Evolutionary conservation across 2,113 vertebrate species (phyloP).

Genomic region (Loxodonta africana): DNA sequence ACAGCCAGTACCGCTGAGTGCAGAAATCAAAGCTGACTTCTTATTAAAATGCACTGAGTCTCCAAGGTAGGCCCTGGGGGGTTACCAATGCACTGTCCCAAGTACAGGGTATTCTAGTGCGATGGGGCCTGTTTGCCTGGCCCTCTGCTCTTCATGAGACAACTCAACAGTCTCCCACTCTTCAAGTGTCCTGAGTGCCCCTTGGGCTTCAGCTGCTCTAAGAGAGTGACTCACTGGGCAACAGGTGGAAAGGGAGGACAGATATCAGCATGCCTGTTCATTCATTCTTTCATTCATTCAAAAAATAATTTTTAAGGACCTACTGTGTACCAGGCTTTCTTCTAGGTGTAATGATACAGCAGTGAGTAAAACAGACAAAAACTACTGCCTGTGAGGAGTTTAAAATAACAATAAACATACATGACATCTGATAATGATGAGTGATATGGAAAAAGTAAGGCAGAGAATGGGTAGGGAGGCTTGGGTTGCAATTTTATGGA

Average conservation of each 20-base stretch:
- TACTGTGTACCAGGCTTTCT: background rate
- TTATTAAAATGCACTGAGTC: constrained; percentile 38
- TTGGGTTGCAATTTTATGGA: background rate
- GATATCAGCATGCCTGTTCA: fast-evolving
- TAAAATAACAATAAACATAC: background rate
- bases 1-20: constrained; percentile 37
- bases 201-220: background rate
- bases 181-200: background rate
- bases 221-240: background rate
- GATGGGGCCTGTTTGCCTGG: background rate
- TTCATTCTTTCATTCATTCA: background rate
- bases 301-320: background rate
- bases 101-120: background rate
- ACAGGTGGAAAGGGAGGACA: background rate
- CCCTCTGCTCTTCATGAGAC: background rate
- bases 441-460: background rate
- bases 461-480: background rate
- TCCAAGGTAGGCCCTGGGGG: background rate
- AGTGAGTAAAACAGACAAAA: background rate
- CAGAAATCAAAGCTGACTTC: constrained; percentile 50
- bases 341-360: background rate
- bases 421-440: background rate
- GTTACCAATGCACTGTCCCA: background rate
- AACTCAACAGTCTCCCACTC: background rate
- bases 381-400: background rate